Conservation (phyloP, 2,797 vertebrate species). For the Morelia viridis region DNA sequence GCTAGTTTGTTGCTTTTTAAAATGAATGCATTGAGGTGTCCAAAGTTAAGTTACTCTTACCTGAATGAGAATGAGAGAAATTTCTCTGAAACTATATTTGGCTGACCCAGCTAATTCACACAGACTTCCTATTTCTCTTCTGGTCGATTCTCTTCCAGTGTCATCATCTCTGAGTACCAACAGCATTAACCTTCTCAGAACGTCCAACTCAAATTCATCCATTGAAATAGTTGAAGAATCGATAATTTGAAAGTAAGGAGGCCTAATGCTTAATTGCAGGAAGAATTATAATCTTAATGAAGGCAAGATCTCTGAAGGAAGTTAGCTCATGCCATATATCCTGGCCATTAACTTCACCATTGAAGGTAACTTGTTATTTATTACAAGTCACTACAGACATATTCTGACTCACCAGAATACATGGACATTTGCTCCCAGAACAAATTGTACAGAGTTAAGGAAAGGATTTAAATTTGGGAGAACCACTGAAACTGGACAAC, state of each 20-base stretch:
- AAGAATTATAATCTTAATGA: not conserved
- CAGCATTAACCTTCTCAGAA: too few relatives aligned
- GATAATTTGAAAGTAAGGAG: not conserved
- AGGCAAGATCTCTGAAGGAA: not conserved
- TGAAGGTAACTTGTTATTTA: not conserved
- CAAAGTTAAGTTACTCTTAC: not conserved
- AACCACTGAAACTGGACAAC: not conserved
- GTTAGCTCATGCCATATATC: not conserved
- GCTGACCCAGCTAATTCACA: not conserved
- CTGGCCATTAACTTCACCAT: not conserved
- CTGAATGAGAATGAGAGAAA: not conserved
- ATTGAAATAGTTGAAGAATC: not conserved
- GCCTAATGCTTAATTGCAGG: not conserved
- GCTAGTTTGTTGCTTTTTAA: too few relatives aligned
- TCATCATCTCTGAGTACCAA: not conserved
- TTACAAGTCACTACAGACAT: not conserved
- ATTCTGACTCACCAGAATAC: not conserved
- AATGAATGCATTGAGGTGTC: too few relatives aligned
- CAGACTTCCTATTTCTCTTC: not conserved
- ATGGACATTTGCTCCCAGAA: not conserved
- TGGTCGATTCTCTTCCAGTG: not conserved
- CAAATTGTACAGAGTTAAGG: not conserved
- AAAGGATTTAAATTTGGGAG: not conserved
- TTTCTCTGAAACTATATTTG: too few relatives aligned
- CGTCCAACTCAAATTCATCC: not conserved